Evolutionary conservation across 1,140 invertebrate genomes (phyloP).

Genomic region (Zaprionus nigranus): DNA sequence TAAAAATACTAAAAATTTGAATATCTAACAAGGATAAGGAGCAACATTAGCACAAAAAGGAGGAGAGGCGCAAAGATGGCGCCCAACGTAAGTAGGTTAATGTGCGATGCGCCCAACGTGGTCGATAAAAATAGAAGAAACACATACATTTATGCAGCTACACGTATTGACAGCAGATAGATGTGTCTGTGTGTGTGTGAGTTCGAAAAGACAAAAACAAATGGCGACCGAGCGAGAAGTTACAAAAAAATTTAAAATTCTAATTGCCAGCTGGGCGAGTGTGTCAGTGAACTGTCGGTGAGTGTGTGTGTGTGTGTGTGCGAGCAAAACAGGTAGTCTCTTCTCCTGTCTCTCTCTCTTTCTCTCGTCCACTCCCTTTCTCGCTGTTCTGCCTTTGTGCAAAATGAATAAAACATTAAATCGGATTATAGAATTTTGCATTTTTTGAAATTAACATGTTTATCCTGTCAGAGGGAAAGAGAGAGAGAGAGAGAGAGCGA

Average conservation of each 20-base stretch:
- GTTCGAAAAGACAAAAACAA: slow-evolving; percentile 41
- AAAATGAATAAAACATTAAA: slow-evolving; percentile 82
- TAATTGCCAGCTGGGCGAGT: slow-evolving; percentile 60
- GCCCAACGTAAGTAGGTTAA: slow-evolving; percentile 72
- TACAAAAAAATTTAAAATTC: slow-evolving; percentile 70
- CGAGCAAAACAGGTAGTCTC: slow-evolving; percentile 26
- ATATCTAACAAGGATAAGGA: slow-evolving; percentile 76
- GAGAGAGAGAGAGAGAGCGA: not conserved
- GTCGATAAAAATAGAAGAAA: slow-evolving; percentile 66
- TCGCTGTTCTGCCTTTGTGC: slow-evolving; percentile 43
- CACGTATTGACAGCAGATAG: slow-evolving; percentile 17
- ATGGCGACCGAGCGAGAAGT: slow-evolving; percentile 46
- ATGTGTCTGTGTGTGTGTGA: slow-evolving; percentile 23
- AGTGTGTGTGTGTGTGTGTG: slow-evolving; percentile 28
- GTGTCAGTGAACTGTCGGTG: slow-evolving; percentile 39
- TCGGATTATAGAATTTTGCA: slow-evolving; percentile 81
- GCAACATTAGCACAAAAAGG: slow-evolving; percentile 22
- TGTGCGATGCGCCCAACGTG: slow-evolving; percentile 62
- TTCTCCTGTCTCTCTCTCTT: slow-evolving; percentile 9
- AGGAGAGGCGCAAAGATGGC: slow-evolving; percentile 45
- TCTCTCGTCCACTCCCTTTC: too few relatives aligned
- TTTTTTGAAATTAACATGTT: slow-evolving; percentile 80
- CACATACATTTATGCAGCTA: slow-evolving; percentile 12
- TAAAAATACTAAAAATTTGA: slow-evolving; percentile 60
- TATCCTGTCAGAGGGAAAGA: slow-evolving; percentile 55